Conservation (phyloP, 2,113 vertebrate species). For the Syngnathus floridae region DNA sequence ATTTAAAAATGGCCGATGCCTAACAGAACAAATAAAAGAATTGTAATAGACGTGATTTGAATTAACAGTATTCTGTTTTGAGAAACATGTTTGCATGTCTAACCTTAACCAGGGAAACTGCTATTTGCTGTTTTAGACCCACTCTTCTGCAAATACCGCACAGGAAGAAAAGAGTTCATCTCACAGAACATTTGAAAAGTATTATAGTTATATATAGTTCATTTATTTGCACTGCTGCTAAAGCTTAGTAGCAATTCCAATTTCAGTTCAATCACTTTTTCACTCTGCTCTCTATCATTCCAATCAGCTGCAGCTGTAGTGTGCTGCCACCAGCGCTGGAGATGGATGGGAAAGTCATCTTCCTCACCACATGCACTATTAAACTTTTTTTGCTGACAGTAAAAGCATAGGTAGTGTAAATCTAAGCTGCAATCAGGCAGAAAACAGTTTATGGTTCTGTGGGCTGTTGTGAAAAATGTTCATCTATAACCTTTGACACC, state of each 20-base stretch:
- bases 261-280: slow-evolving; percentile 18
- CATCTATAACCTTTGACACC: background rate
- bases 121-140: background rate
- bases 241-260: background rate
- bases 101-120: background rate
- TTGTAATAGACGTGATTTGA: background rate
- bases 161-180: background rate
- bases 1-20: background rate
- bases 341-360: slow-evolving; percentile 5
- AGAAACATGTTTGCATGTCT: background rate
- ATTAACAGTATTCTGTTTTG: background rate
- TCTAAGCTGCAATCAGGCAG: slow-evolving; percentile 18
- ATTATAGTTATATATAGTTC: background rate
- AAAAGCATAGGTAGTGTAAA: slow-evolving; percentile 16
- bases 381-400: slow-evolving; percentile 29
- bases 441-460: background rate
- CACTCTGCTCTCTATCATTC: slow-evolving; percentile 13
- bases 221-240: slow-evolving; percentile 5
- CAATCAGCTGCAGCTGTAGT: slow-evolving; percentile 21
- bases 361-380: background rate
- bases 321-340: slow-evolving; percentile 12
- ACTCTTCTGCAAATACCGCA: background rate
- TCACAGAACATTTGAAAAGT: background rate
- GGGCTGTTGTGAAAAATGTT: background rate
- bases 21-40: background rate